Base-by-base conservation (phyloP, 2,113 vertebrate genomes). In the Haliaeetus leucogaster region DNA sequence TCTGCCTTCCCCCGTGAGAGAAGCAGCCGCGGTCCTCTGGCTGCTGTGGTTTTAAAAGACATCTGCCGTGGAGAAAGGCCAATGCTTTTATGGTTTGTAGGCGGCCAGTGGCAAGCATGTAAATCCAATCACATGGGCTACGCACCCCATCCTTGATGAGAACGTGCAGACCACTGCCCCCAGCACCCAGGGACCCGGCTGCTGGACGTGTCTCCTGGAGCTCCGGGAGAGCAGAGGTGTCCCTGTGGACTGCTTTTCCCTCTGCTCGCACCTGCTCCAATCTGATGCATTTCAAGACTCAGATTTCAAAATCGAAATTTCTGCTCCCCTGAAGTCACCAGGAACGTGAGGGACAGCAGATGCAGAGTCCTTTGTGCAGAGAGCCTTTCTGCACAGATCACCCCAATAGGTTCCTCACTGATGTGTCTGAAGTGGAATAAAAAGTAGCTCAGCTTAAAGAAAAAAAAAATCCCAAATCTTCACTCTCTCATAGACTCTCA, bases 371-470 rank as follows among this genome's bases (percentile, higher is more conserved):
- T 42, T 42, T 4, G 9, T 11, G 10, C 58, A 7, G 77, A n/a
- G 77, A 58, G 15, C 68, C 62, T n/a, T 43, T 48, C 55, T 30
- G 62, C 52, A 11, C 70, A 11, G 52, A 32, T 26, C 55, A 6
- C 27, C 13, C n/a, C 1, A 1, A 1, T 1, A 3, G 25, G 29
- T 34, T 52, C 55, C 65, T 40, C 47, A 3, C 48, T 10, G 47
- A 13, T 6, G 23, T 13, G 47, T 20, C 53, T 65, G 47, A 45
- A 56, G 32, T 11, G 30, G 67, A 40, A 30, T 14, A 21, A 43
- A 45, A 63, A 59, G 62, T 18, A 71, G 26, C 45, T 83, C 59
- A 13, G 48, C 52, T 58, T 71, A 34, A 68, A 73, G 8, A 34
- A 56, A 32, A 80, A 48, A 36, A 48, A 42, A 38, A 27, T 36